A percentile compares a stretch with the other conserved stretches of the same genome.
Conservation (phyloP, 2,888 invertebrate genomes). For the Dilophus febrilis region DNA sequence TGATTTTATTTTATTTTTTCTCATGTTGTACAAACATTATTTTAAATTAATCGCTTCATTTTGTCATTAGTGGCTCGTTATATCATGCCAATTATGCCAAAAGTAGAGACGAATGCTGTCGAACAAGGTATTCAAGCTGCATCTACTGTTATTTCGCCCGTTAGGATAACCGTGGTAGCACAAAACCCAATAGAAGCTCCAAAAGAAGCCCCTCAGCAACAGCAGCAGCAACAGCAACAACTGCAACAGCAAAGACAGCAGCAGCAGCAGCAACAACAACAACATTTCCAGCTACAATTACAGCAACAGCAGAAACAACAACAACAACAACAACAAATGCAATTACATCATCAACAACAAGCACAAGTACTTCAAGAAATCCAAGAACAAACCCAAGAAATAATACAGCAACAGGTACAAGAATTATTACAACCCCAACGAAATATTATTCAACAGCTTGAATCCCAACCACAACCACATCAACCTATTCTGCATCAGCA, state of each 20-base stretch:
- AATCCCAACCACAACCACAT: too few species aligned
- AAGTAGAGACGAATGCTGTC: not conserved
- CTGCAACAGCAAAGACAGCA: constrained; percentile 6
- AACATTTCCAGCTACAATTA: constrained; percentile 10
- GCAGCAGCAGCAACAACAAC: not conserved
- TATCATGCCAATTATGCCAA: not conserved
- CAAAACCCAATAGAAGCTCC: constrained; percentile 20
- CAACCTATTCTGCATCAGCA: too few species aligned
- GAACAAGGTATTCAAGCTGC: constrained; percentile 16
- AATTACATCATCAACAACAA: too few species aligned
- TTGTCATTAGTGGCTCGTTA: not conserved
- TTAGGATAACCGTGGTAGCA: constrained; percentile 21
- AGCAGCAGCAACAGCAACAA: constrained; percentile 14
- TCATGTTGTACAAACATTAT: not conserved
- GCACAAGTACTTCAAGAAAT: too few species aligned
- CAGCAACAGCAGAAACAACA: constrained; percentile 4
- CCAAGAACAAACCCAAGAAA: too few species aligned
- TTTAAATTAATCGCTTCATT: not conserved
- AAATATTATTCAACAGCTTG: too few species aligned
- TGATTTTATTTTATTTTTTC: not conserved
- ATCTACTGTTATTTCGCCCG: constrained; percentile 19
- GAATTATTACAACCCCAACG: too few species aligned
- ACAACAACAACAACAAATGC: not conserved
- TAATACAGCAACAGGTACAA: too few species aligned
- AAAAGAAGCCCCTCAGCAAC: constrained; percentile 20